Conservation (phyloP, 1,140 invertebrate species). For the Hesperophylax magnus region DNA sequence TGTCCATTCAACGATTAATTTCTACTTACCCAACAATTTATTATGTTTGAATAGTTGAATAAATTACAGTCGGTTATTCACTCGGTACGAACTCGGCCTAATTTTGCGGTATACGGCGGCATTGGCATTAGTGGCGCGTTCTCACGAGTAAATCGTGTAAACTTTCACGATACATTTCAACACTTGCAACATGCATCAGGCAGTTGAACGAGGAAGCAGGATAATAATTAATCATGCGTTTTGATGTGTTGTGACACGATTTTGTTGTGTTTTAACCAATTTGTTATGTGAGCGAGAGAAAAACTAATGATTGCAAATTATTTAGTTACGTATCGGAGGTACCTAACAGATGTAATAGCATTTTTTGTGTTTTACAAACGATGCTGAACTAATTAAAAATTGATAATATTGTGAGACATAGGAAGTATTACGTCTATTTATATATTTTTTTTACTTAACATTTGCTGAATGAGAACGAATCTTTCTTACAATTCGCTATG, state of each 20-base stretch:
- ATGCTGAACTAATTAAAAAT: background rate
- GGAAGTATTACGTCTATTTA: too few species aligned
- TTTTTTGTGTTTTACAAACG: background rate
- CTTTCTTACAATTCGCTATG: too few species aligned
- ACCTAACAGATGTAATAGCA: background rate
- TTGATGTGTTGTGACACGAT: conserved; percentile 9
- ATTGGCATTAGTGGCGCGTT: conserved; percentile 27
- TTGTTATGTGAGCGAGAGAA: conserved; percentile 1
- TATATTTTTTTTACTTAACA: too few species aligned
- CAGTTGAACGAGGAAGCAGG: conserved; percentile 10
- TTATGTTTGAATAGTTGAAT: conserved; percentile 18
- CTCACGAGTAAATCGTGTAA: background rate
- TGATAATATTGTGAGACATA: too few species aligned
- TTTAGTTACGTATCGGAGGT: too few species aligned
- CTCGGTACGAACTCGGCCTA: conserved; percentile 24
- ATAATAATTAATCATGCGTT: conserved; percentile 3
- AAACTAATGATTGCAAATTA: background rate
- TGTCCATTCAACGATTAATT: conserved; percentile 10
- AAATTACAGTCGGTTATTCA: conserved; percentile 16
- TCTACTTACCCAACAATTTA: conserved; percentile 14
- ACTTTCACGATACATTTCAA: conserved; percentile 30
- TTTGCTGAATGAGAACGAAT: too few species aligned
- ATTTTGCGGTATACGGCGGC: background rate
- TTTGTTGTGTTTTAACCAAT: background rate
- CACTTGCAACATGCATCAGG: background rate